phyloP scores from a whole-genome alignment of 2,888 invertebrate genomes.

The Drosophila pegasa region DNA sequence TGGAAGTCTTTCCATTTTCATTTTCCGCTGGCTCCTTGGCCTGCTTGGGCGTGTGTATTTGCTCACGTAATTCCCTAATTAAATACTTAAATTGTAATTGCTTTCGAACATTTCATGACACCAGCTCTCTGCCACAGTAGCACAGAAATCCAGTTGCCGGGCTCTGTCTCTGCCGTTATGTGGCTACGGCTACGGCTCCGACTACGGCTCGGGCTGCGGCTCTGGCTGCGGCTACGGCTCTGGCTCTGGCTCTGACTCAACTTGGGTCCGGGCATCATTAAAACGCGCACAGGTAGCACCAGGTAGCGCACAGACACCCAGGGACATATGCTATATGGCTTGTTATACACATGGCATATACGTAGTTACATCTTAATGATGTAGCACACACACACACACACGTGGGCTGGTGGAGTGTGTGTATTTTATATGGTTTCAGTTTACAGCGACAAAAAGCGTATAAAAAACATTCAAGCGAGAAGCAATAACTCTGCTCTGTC shows the following conservation, averaged over 20 bases:
- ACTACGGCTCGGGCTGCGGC: slow-evolving; percentile 8
- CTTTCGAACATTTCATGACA: slow-evolving; percentile 74
- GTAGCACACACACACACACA: slow-evolving; percentile 7
- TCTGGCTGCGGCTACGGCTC: neutral
- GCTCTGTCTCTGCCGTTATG: slow-evolving; percentile 17
- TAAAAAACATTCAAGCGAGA: slow-evolving; percentile 1
- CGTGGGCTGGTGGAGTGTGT: neutral
- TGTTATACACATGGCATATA: slow-evolving; percentile 33
- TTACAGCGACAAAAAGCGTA: slow-evolving; percentile 2
- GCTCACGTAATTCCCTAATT: slow-evolving; percentile 79
- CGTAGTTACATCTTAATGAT: slow-evolving; percentile 37
- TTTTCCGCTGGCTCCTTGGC: neutral
- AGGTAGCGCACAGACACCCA: slow-evolving; percentile 25
- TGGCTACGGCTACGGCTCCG: neutral
- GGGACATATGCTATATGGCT: slow-evolving; percentile 45
- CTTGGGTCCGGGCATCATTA: slow-evolving; percentile 57
- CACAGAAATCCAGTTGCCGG: slow-evolving; percentile 19
- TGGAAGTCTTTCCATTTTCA: neutral
- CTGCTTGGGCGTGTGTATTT: slow-evolving; percentile 42
- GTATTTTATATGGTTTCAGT: slow-evolving; percentile 24
- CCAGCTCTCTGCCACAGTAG: slow-evolving; percentile 10
- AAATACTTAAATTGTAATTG: slow-evolving; percentile 81
- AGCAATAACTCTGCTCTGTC: slow-evolving; percentile 1
- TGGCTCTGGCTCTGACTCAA: slow-evolving; percentile 14
- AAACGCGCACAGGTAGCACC: slow-evolving; percentile 49